A percentile compares a stretch with the other conserved stretches of the same genome.
Conservation (phyloP, 2,888 invertebrate genomes). For the Diadromus collaris region DNA sequence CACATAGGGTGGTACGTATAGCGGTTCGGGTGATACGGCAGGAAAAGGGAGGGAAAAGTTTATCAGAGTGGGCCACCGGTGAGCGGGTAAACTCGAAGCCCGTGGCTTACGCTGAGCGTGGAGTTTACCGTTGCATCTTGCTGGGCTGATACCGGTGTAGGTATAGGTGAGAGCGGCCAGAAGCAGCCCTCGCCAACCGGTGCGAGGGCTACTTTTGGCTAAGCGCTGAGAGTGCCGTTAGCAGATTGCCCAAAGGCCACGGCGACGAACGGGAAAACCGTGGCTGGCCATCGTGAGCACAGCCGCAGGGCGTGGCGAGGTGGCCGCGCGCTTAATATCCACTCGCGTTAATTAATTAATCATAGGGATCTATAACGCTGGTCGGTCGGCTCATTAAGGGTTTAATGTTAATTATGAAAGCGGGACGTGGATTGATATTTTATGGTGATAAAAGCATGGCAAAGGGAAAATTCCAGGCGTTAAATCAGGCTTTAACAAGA, state of each 20-base stretch:
- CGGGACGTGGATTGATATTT: neutral
- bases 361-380: conserved; percentile 38
- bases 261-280: conserved; percentile 21
- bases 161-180: neutral
- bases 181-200: conserved; percentile 27
- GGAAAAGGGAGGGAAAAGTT: conserved; percentile 31
- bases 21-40: too few species aligned
- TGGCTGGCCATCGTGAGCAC: conserved; percentile 6
- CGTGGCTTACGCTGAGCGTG: conserved; percentile 10
- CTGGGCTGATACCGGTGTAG: conserved; percentile 2
- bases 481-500: neutral
- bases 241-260: conserved; percentile 43
- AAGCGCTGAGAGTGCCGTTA: conserved; percentile 55
- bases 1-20: too few species aligned
- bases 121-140: conserved; percentile 17
- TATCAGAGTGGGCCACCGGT: conserved; percentile 27
- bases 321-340: conserved; percentile 35
- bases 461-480: neutral
- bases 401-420: conserved; percentile 37
- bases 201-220: conserved; percentile 39
- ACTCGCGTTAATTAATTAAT: conserved; percentile 60
- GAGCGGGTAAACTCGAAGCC: conserved; percentile 30
- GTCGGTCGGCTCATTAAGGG: conserved; percentile 40
- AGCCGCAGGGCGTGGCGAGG: conserved; percentile 26
- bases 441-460: neutral